Evolutionary conservation across 92 coral and sea anemone genomes (phyloP).

Genomic region (Palythoa grandiflora): DNA sequence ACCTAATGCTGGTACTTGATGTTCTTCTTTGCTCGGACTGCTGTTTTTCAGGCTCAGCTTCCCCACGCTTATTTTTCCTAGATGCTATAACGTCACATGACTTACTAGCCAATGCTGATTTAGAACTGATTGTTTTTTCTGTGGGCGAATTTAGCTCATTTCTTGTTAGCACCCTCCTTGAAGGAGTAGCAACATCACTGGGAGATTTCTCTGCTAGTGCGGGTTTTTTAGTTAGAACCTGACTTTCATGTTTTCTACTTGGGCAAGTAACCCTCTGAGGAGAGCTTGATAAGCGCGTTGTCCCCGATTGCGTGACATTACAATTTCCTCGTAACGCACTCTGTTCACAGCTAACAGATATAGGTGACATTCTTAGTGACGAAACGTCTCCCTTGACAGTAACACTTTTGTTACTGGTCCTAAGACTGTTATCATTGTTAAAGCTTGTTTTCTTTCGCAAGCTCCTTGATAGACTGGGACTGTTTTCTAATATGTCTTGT

Average conservation of each 20-base stretch:
- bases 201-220: neutral
- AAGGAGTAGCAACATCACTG: neutral
- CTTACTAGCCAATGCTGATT: neutral
- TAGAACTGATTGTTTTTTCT: neutral
- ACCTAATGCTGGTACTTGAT: neutral
- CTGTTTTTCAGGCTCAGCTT: neutral
- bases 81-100: neutral
- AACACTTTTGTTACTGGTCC: neutral
- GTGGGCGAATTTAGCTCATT: neutral
- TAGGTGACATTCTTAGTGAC: neutral
- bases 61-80: neutral
- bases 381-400: neutral
- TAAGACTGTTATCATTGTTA: neutral
- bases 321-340: neutral
- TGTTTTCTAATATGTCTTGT: neutral
- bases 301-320: neutral
- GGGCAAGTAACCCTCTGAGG: neutral
- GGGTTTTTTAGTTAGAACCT: neutral
- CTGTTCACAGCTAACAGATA: neutral
- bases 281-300: neutral
- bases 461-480: neutral
- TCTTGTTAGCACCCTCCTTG: constrained; percentile 11
- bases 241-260: neutral
- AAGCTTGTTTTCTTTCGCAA: neutral
- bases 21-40: neutral